These are phyloP conservation scores for Charina bottae DNA, from an alignment of 2,113 vertebrate species.

Conservation along the genomic window DNA sequence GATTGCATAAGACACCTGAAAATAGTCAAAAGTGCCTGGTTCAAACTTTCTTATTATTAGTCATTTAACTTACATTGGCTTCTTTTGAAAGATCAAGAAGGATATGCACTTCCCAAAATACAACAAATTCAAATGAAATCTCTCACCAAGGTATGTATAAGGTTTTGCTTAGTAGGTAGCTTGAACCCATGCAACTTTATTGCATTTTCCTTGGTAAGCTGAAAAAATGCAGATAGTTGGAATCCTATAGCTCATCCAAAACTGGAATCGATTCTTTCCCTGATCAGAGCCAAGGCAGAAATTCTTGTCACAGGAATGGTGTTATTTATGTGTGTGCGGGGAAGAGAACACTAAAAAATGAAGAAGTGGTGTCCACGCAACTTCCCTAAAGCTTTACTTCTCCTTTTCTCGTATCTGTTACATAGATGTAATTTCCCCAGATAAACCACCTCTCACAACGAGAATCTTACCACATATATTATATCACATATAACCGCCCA, in stretches of 20 bases:
- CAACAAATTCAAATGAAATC: not conserved
- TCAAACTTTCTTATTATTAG: not conserved
- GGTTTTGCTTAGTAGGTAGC: not conserved
- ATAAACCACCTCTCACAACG: not conserved
- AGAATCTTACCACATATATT: not conserved
- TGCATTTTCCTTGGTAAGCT: not conserved
- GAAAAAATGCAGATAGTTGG: not conserved
- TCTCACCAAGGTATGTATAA: not conserved
- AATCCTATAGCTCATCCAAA: not conserved
- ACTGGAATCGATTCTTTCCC: not conserved
- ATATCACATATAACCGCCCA: too few relatives aligned
- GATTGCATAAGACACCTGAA: not conserved
- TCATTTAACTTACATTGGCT: not conserved
- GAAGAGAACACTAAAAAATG: not conserved
- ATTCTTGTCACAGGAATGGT: not conserved
- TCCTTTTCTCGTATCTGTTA: slow-evolving; percentile 8
- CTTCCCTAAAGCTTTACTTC: slow-evolving; percentile 13
- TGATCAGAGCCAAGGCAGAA: not conserved
- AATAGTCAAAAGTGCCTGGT: not conserved
- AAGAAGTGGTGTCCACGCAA: not conserved
- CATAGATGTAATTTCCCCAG: slow-evolving; percentile 9
- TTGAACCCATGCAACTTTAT: not conserved
- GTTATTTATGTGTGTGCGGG: not conserved
- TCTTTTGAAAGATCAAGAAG: not conserved
- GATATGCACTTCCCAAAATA: not conserved